Evolutionary conservation across 2,113 vertebrate genomes (phyloP).

Genomic region (Suncus etruscus): DNA sequence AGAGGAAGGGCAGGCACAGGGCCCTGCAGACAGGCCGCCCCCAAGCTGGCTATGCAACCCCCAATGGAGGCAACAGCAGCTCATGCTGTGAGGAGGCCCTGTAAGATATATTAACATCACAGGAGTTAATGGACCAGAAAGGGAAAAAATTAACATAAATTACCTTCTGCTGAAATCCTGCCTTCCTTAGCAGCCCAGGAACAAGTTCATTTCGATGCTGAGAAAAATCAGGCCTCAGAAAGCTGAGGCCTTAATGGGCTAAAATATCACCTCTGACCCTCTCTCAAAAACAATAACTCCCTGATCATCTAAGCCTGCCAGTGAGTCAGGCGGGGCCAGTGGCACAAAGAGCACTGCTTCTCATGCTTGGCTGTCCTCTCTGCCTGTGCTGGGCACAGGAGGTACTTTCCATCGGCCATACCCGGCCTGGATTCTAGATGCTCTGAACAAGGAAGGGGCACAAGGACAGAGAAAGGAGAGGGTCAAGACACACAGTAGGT

Average conservation of each 20-base stretch:
- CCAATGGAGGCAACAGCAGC: neutral
- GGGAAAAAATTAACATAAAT: slow-evolving; percentile 83
- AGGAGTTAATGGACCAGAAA: slow-evolving; percentile 81
- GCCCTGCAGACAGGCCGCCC: neutral
- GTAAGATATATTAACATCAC: slow-evolving; percentile 83
- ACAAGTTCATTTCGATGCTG: slow-evolving; percentile 26
- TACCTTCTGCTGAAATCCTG: slow-evolving; percentile 77
- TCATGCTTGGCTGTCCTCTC: neutral
- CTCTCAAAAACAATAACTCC: slow-evolving; percentile 60
- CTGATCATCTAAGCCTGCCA: neutral
- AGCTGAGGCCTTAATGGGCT: slow-evolving; percentile 62
- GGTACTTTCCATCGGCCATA: neutral
- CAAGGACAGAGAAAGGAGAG: neutral
- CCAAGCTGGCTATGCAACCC: neutral
- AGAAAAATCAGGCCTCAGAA: slow-evolving; percentile 68
- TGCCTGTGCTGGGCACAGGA: neutral
- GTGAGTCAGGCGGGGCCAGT: slow-evolving; percentile 38
- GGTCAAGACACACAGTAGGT: neutral
- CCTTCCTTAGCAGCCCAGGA: slow-evolving; percentile 72
- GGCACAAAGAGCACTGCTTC: neutral
- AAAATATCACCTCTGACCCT: slow-evolving; percentile 52
- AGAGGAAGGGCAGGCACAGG: neutral
- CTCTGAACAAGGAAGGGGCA: slow-evolving; percentile 8
- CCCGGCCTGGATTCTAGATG: neutral
- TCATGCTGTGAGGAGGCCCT: slow-evolving; percentile 65